A percentile compares a stretch with the other conserved stretches of the same genome.
These are phyloP conservation scores for Ictalurus punctatus DNA, from an alignment of 2,113 vertebrate genomes.

Conservation along the genomic window DNA sequence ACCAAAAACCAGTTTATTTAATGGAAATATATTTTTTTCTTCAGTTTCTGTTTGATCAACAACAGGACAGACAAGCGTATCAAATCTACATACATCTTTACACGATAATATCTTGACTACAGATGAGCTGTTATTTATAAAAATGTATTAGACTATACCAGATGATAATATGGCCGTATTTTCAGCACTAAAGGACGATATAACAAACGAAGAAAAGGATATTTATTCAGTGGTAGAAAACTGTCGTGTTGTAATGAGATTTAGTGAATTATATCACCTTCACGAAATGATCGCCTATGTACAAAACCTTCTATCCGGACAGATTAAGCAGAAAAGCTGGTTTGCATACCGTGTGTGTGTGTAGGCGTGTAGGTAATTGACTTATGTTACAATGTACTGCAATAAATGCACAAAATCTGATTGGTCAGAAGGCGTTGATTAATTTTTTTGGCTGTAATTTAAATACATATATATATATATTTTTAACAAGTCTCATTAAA, in stretches of 20 bases:
- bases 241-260: background rate
- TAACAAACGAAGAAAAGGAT: background rate
- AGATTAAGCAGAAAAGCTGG: background rate
- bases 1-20: background rate
- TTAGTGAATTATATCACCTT: background rate
- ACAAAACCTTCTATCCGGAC: background rate
- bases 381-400: background rate
- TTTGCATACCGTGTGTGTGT: no score
- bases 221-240: background rate
- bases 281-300: background rate
- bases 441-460: background rate
- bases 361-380: no score
- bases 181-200: background rate
- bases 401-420: background rate
- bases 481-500: background rate
- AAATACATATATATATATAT: background rate
- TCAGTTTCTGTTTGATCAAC: background rate
- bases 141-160: background rate
- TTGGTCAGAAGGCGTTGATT: background rate
- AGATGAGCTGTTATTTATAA: background rate
- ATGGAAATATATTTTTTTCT: conserved; percentile 30
- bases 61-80: conserved; percentile 6
- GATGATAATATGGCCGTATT: background rate
- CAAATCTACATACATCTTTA: conserved; percentile 22
- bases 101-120: background rate